Evolutionary conservation across 2,888 invertebrate genomes (phyloP), one percentile per base, ranked within the genome.

Genomic region (Dione juno): DNA sequence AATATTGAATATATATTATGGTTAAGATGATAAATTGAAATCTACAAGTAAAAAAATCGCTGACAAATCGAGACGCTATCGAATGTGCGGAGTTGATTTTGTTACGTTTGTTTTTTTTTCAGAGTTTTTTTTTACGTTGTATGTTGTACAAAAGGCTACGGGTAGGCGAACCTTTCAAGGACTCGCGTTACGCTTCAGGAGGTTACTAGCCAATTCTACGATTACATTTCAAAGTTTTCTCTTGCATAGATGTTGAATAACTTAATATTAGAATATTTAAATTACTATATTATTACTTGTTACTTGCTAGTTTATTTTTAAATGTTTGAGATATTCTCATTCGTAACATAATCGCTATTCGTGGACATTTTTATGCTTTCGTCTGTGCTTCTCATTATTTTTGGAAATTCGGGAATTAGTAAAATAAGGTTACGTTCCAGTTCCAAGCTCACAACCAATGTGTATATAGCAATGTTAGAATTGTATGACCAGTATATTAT

Each of bases 141-240:
- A 81, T 16, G 37, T 81, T 80, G 78, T 81, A 88, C 87, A 88
- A 89, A 87, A 85, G 86, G 77, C 78, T 80, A 81, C 79, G 82
- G 90, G 90, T 91, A 81, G 82, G 80, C 85, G 90, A 91, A 90
- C 92, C 82, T 83, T 81, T 88, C 91, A 91, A 92, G 90, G 90
- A 84, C 88, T 84, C 73, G 74, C 76, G 88, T 85, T 87, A 81
- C 85, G 87, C 90, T 90, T 90, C 90, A 89, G 89, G 85, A 83
- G 80, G 73, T 79, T 80, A 77, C 77, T 71, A 69, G 72, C 71
- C 66, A 68, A 67, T 75, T 76, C 67, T 76, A 70, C 74, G 68
- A 72, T 57, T 67, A 73, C 67, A 70, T 74, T 76, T 75, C 74
- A 64, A 66, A 58, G 64, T 61, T 74, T 74, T 72, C 72, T 70